Conservation (phyloP, 2,113 vertebrate genomes). For the Synodontis membranacea region DNA sequence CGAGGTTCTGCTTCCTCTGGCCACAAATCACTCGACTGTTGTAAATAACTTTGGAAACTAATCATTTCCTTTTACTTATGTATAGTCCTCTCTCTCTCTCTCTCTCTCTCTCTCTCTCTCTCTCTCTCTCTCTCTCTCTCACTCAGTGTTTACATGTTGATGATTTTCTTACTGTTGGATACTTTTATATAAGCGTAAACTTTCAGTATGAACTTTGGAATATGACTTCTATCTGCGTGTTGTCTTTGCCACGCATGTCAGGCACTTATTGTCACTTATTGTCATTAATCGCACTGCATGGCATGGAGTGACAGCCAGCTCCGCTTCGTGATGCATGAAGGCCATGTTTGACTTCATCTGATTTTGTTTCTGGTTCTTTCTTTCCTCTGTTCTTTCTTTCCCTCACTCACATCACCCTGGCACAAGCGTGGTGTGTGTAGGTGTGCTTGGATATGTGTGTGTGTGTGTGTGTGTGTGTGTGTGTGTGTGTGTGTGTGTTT, state of each 20-base stretch:
- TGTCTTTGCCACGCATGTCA: constrained; percentile 71
- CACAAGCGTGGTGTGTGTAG: constrained; percentile 37
- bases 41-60: constrained; percentile 79
- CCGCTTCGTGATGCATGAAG: constrained; percentile 51
- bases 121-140: constrained; percentile 63
- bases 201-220: constrained; percentile 82
- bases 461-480: constrained; percentile 53
- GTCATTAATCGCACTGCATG: constrained; percentile 78
- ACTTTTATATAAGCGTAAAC: constrained; percentile 90
- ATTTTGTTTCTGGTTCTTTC: constrained; percentile 20
- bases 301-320: constrained; percentile 59
- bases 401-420: constrained; percentile 30
- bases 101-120: constrained; percentile 52
- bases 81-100: constrained; percentile 59
- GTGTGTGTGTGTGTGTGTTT: constrained; percentile 43
- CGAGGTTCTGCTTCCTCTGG: constrained; percentile 61
- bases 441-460: constrained; percentile 50
- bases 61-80: constrained; percentile 70
- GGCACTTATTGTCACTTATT: constrained; percentile 70
- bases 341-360: constrained; percentile 27
- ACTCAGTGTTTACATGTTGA: constrained; percentile 91
- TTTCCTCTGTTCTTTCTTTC: neutral
- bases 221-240: constrained; percentile 73
- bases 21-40: constrained; percentile 61
- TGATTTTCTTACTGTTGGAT: constrained; percentile 89